Percentiles rank a stretch among this genome's conserved stretches.
Conservation (phyloP, 2,113 vertebrate species). For the Rhegmatorhina hoffmannsi region DNA sequence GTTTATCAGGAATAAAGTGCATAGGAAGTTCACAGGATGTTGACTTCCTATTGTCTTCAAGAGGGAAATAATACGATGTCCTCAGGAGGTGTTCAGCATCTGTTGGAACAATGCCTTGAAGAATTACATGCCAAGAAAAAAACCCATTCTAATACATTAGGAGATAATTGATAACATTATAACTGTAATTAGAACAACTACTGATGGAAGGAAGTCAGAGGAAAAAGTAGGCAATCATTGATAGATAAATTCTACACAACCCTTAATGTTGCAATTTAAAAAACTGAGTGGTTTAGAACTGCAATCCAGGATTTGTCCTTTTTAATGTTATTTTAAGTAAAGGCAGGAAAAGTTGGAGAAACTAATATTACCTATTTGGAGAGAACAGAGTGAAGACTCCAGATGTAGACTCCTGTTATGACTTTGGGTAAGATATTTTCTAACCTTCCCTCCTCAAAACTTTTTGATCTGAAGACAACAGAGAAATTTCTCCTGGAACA, state of each 20-base stretch:
- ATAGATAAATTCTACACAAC: not conserved
- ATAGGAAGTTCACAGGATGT: not conserved
- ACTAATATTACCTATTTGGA: not conserved
- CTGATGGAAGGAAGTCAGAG: not conserved
- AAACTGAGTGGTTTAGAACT: not conserved
- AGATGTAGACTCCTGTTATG: not conserved
- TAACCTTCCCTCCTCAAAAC: not conserved
- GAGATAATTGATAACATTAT: not conserved
- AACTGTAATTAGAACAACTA: not conserved
- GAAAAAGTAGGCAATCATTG: not conserved
- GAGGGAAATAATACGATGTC: constrained; percentile 7
- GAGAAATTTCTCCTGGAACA: not conserved
- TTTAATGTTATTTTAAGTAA: not conserved
- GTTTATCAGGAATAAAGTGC: constrained; percentile 10
- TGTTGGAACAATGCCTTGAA: not conserved
- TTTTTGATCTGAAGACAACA: not conserved
- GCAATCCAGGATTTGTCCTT: not conserved
- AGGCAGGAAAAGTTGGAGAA: not conserved
- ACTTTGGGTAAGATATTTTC: not conserved
- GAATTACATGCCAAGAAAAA: not conserved
- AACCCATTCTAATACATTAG: not conserved
- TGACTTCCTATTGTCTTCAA: not conserved
- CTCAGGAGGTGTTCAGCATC: not conserved
- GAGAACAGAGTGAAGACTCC: not conserved
- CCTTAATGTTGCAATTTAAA: not conserved